Evolutionary conservation across 1,140 invertebrate genomes (phyloP).

Genomic region (Ctenoplectra terminalis): DNA sequence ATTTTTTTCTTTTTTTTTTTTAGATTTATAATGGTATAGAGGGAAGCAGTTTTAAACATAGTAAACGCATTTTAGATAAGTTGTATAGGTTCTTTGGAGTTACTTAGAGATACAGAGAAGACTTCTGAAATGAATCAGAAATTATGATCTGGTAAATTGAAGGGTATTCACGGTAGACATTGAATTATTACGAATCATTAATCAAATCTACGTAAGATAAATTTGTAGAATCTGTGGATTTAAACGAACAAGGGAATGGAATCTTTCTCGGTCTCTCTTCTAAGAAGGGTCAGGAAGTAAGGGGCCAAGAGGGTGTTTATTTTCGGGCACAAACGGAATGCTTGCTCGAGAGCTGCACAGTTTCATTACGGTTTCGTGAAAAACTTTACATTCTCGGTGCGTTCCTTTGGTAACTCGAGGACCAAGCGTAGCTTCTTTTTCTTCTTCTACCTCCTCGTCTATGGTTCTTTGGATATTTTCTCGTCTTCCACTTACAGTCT

Average conservation of each 20-base stretch:
- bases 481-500: slow-evolving; percentile 39
- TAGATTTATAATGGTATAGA: too few species aligned
- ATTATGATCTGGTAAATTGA: not conserved
- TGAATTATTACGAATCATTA: not conserved
- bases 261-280: slow-evolving; percentile 10
- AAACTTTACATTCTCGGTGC: slow-evolving; percentile 12
- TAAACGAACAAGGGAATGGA: not conserved
- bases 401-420: slow-evolving; percentile 50
- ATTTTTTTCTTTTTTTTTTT: too few species aligned
- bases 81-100: too few species aligned
- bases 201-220: not conserved
- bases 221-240: slow-evolving; percentile 31
- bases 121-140: not conserved
- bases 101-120: too few species aligned
- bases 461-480: slow-evolving; percentile 29
- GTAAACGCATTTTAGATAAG: too few species aligned
- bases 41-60: too few species aligned
- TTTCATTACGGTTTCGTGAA: slow-evolving; percentile 40
- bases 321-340: slow-evolving; percentile 45
- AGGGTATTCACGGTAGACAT: too few species aligned
- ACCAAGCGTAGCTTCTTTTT: slow-evolving; percentile 22
- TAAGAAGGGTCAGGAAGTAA: slow-evolving; percentile 47
- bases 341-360: slow-evolving; percentile 4
- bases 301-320: slow-evolving; percentile 55
- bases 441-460: not conserved